Evolutionary conservation across 2,113 vertebrate genomes (phyloP), one percentile per base, ranked within the genome.

Genomic region (Tragelaphus buxtoni): DNA sequence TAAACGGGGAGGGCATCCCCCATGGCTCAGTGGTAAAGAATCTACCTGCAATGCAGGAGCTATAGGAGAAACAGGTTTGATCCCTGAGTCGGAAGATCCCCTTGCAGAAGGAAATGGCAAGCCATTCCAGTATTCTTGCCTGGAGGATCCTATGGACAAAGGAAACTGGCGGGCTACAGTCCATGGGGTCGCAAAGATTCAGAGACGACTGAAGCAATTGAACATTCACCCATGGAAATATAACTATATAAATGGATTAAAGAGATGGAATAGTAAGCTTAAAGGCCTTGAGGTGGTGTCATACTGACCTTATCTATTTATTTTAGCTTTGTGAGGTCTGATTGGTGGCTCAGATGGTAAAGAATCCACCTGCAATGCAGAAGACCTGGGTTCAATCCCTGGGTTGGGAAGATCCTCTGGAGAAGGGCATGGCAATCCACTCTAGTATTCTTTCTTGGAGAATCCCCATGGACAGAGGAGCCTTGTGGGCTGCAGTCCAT

Each of bases 401-500:
- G 65, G 65, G 5, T 39, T 72, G 65, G 35, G 65, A 39, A 72
- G 65, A 69, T 72, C 65, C 65, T 35, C 65, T 39, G 65, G 35
- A 72, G 65, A 72, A 39, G n/a, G 9, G 9, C 35, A 39, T 72
- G 65, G 20, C 9, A 22, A 39, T 22, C 18, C n/a, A 72, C 65
- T 72, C 65, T 12, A 72, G 65, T 72, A 22, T 72, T 72, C 35
- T 72, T 39, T 39, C 65, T 22, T 72, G n/a, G 65, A 39, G 65
- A 72, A 22, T 12, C n/a, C 65, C 65, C n/a, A 24, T 39, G n/a
- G 65, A 69, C 65, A 69, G 65, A 69, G n/a, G n/a, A 69, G 65
- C n/a, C 65, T 69, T 0, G 5, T 0, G 4, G 18, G n/a, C n/a
- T 69, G n/a, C 65, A 69, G 18, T 69, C n/a, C 65, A 39, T 69